Conservation (phyloP, 1,140 invertebrate genomes). For the Bombus waltoni region DNA sequence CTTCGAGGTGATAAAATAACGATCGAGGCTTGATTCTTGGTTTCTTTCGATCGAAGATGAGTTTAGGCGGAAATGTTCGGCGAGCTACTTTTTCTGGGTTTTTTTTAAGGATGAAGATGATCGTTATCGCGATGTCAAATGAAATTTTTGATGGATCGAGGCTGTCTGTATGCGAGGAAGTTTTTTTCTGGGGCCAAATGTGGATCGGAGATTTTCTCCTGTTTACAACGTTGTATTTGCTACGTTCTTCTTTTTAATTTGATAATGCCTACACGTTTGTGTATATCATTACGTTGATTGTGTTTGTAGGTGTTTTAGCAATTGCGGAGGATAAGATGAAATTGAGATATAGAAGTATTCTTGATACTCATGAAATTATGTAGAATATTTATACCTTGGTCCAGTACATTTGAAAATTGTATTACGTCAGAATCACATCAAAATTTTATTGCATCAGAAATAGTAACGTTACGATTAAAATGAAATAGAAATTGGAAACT, state of each 20-base stretch:
- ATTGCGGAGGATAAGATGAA: too few species aligned
- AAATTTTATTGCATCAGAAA: too few species aligned
- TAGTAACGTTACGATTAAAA: too few species aligned
- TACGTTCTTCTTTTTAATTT: too few species aligned
- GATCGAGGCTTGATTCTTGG: background rate
- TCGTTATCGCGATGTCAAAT: background rate
- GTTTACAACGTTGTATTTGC: too few species aligned
- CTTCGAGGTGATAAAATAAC: constrained; percentile 5
- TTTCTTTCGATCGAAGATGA: background rate
- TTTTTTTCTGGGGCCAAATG: background rate
- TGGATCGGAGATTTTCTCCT: too few species aligned
- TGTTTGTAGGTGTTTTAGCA: too few species aligned
- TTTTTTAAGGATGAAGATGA: background rate
- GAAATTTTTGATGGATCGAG: background rate
- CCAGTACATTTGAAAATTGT: background rate
- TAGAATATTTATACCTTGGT: background rate
- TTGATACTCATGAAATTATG: background rate
- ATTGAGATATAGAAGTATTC: background rate
- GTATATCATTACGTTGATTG: too few species aligned
- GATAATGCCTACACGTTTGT: accelerated
- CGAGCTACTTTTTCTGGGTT: background rate
- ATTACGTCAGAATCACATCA: background rate
- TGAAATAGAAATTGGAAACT: too few species aligned
- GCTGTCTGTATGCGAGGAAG: background rate
- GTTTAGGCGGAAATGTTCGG: background rate